These are phyloP conservation scores for Cyphomyrus discorhynchus DNA, from an alignment of 2,113 vertebrate species.

Conservation along the genomic window DNA sequence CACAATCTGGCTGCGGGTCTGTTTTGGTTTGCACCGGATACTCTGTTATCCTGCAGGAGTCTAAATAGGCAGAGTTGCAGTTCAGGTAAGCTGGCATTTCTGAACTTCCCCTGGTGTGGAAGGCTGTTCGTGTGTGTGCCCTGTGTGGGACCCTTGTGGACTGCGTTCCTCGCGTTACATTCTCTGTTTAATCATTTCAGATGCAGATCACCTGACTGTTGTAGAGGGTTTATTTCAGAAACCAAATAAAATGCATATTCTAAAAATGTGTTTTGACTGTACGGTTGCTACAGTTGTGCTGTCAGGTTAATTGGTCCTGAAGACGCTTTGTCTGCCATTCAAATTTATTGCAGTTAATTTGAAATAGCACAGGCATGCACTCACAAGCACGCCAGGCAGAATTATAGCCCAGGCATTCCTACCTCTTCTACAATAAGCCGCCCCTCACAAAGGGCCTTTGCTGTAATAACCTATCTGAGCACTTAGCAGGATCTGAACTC, in stretches of 20 bases:
- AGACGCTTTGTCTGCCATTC: neutral
- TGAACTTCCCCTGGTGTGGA: neutral
- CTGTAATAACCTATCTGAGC: neutral
- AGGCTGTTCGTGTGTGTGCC: neutral
- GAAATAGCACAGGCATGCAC: neutral
- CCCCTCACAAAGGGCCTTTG: neutral
- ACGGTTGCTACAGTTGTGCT: neutral
- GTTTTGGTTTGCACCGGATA: neutral
- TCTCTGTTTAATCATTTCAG: neutral
- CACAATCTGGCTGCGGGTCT: neutral
- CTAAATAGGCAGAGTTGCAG: neutral
- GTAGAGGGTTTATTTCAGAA: neutral
- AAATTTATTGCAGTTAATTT: constrained; percentile 12
- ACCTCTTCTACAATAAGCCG: neutral
- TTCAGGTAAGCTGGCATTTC: neutral
- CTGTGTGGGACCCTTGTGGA: neutral
- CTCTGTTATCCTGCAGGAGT: neutral
- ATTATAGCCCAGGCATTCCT: neutral
- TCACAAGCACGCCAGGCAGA: neutral
- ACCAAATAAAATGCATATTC: neutral
- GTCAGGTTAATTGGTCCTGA: neutral
- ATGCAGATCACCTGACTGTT: neutral
- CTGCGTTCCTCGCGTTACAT: neutral
- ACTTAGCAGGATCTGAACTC: neutral
- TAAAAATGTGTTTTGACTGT: neutral